Evolutionary conservation across 2,888 invertebrate genomes (phyloP), one percentile per base, ranked within the genome.

Genomic region (Aphodius sticticus): DNA sequence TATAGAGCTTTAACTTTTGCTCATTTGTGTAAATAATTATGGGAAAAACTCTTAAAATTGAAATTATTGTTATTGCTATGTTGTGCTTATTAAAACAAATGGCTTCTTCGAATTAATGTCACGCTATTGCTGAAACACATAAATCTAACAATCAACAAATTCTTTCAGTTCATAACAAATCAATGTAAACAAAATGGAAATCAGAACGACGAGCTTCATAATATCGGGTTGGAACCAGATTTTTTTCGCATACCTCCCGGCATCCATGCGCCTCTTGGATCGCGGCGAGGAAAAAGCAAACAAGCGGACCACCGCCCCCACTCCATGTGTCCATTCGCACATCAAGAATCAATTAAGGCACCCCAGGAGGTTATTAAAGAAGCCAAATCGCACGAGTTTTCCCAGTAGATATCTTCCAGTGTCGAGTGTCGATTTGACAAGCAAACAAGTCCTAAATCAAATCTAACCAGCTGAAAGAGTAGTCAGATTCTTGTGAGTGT

Each of bases 321-420:
- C 53, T 53, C 53, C 53, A 53, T 53, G 12, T 53, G 53, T 53
- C 53, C 53, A 9, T 53, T 53, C 53, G 53, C 53, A 53, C 53
- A 53, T 5, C 53, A 53, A 53, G 53, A 53, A 53, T 53, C 53
- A 53, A 53, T 53, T 53, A 53, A 53, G 7, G 53, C 1, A 53
- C 9, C 53, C 53, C 53, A 53, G 7, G 53, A 53, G 53, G 53
- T 53, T 53, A 53, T 53, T 53, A 53, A 53, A 53, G 53, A 53
- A 53, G 53, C 53, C 53, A 53, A 53, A 53, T 53, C 53, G 53
- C 53, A 53, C 53, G 53, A 53, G 53, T 53, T 53, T 53, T 53
- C 53, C 53, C 53, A 53, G 53, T 53, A 53, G 53, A 53, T 53
- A 53, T 53, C 53, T 7, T 53, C 53, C 53, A 53, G 53, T 53